A percentile compares a stretch with the other conserved stretches of the same genome.
phyloP scores from a whole-genome alignment of 2,797 vertebrate species.

The Amniataba percoides region DNA sequence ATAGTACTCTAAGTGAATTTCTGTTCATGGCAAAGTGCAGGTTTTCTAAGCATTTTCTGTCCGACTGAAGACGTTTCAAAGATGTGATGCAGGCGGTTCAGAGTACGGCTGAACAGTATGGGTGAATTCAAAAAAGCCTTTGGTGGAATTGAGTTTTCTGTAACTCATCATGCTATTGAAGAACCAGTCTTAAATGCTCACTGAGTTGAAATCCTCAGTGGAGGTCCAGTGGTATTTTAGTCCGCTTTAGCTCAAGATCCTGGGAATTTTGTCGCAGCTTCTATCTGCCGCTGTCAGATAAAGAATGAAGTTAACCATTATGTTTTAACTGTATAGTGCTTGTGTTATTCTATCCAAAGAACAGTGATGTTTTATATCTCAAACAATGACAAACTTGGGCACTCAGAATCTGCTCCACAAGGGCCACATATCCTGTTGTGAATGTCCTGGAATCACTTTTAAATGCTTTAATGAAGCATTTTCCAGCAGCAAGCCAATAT shows the following conservation, averaged over 20 bases:
- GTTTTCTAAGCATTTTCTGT: constrained; percentile 18
- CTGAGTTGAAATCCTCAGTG: neutral
- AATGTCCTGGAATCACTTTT: neutral
- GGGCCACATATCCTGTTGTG: neutral
- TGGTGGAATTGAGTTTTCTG: neutral
- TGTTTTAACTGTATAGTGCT: neutral
- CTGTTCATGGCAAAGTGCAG: constrained; percentile 47
- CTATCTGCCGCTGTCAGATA: neutral
- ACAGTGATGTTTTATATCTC: neutral
- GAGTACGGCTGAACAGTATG: neutral
- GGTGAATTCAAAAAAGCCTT: neutral
- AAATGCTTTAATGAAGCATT: neutral
- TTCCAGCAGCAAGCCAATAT: neutral
- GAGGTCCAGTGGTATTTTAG: neutral
- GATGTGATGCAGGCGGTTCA: neutral
- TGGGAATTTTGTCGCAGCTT: neutral
- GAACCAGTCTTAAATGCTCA: neutral
- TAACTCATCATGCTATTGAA: constrained; percentile 9
- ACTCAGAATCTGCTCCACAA: neutral
- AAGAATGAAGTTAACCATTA: neutral
- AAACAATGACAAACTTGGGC: neutral
- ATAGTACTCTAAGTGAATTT: constrained; percentile 62
- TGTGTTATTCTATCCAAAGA: neutral
- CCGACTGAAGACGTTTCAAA: constrained; percentile 28
- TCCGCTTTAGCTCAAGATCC: neutral